phyloP scores from a whole-genome alignment of 2,113 vertebrate genomes.

The Petrocephalus zakoni region DNA sequence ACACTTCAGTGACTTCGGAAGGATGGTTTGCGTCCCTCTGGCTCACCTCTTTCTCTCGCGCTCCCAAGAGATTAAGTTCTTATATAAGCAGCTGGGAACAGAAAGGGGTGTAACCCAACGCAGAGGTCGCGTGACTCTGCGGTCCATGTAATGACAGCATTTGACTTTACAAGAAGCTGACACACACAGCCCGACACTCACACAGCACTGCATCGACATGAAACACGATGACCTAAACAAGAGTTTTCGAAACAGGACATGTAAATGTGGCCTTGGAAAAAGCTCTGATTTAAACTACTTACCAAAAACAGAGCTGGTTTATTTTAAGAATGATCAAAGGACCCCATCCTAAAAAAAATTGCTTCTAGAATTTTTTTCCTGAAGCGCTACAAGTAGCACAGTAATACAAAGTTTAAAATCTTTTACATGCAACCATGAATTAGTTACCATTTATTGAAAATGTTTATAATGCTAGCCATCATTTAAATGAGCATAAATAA shows the following conservation, averaged over 20 bases:
- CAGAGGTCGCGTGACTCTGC: conserved; percentile 31
- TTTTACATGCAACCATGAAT: neutral
- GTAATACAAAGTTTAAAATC: neutral
- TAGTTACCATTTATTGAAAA: neutral
- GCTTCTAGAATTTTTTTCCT: neutral
- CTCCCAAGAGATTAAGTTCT: conserved; percentile 22
- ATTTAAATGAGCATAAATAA: too few relatives aligned
- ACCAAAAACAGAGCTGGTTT: neutral
- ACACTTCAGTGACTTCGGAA: conserved; percentile 18
- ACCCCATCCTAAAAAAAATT: neutral
- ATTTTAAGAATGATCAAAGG: neutral
- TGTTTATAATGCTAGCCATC: neutral
- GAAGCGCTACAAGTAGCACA: neutral
- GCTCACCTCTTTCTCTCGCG: conserved; percentile 18
- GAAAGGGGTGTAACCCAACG: conserved; percentile 36
- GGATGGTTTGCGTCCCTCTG: conserved; percentile 21
- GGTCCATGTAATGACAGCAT: conserved; percentile 32
- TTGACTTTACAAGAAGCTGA: conserved; percentile 16
- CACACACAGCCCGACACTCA: neutral
- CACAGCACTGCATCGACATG: neutral
- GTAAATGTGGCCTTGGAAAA: neutral
- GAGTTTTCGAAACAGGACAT: neutral
- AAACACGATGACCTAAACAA: neutral
- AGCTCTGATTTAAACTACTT: neutral
- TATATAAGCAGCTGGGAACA: conserved; percentile 34